Evolutionary conservation across 2,113 vertebrate genomes (phyloP), one percentile per base, ranked within the genome.

Genomic region (Eidolon helvum): DNA sequence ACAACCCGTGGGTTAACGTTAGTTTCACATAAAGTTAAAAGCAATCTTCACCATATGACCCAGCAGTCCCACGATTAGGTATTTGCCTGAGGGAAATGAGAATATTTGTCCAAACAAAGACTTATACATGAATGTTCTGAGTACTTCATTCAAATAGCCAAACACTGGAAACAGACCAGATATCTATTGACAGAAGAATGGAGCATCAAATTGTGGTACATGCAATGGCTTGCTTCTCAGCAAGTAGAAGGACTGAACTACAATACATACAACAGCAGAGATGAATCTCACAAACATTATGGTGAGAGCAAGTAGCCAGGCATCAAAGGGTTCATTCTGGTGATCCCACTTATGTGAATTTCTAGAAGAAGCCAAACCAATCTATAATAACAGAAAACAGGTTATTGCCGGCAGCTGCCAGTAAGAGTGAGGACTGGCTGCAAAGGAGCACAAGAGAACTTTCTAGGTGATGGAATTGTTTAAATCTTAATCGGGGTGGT

Each of bases 41-140:
- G 50, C 63, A 87, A 72, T 68, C 84, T 71, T 91, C 24, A 82
- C 72, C 50, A 43, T 68, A 61, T 91, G 53, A 95, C 53, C 77
- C 43, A 55, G n/a, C 35, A 53, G 72, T 86, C 63, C 82, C 24
- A 91, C 68, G 43, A 38, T 18, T 66, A 86, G 89, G 72, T 94
- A 30, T 92, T 94, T 91, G 87, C 77, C 91, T 82, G 80, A 68
- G 55, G 71, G 71, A 94, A 96, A 93, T 78, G 71, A 96, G 80
- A 84, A 90, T 35, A 78, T 90, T 94, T 96, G 89, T 86, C 68
- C 61, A 91, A 96, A 89, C 85, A 95, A 78, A 90, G 75, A 79
- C 78, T 72, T 85, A 45, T 59, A 72, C 48, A 43, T 78, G 55
- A 92, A 86, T 82, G 61, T 85, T 80, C 88, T 94, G 93, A 90